Percentiles rank a stretch among this genome's conserved stretches.
phyloP scores from a whole-genome alignment of 2,797 vertebrate species.

The Tolypeutes matacus region DNA sequence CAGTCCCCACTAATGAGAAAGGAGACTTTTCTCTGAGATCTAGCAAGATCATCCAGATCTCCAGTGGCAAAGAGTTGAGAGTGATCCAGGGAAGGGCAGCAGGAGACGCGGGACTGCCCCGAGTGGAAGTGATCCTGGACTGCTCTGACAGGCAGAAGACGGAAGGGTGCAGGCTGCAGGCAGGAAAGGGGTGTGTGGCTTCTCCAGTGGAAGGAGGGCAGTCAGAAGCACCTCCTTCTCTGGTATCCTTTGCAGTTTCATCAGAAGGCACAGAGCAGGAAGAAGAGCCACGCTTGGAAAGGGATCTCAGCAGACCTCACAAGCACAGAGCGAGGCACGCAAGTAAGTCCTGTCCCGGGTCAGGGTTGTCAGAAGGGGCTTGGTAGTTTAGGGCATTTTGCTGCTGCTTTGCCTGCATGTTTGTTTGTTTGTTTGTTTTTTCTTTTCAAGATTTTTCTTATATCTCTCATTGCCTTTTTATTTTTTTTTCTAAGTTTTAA shows the following conservation, averaged over 20 bases:
- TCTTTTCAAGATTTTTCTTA: not conserved
- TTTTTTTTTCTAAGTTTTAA: not conserved
- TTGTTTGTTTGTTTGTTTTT: not conserved
- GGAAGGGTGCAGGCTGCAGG: constrained; percentile 88
- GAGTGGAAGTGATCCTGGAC: constrained; percentile 92
- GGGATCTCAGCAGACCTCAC: constrained; percentile 93
- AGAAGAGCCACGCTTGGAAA: constrained; percentile 92
- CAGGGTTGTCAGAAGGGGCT: constrained; percentile 23
- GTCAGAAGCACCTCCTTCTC: constrained; percentile 91
- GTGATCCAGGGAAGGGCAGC: constrained; percentile 87
- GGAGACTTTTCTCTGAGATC: constrained; percentile 83
- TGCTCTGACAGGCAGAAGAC: constrained; percentile 86
- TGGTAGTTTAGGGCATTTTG: not conserved
- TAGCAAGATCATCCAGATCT: constrained; percentile 86
- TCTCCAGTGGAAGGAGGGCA: constrained; percentile 93
- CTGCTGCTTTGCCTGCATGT: not conserved
- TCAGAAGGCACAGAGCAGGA: constrained; percentile 94
- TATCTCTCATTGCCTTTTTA: not conserved
- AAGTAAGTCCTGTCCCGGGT: constrained; percentile 92
- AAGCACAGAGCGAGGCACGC: constrained; percentile 96
- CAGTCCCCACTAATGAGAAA: constrained; percentile 72
- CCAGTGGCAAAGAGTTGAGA: constrained; percentile 88
- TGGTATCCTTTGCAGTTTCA: constrained; percentile 93
- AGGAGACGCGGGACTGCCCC: constrained; percentile 85
- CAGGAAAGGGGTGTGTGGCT: constrained; percentile 91